phyloP scores from a whole-genome alignment of 53 echinoderm and acorn worm genomes.

The Actinopyga echinites region DNA sequence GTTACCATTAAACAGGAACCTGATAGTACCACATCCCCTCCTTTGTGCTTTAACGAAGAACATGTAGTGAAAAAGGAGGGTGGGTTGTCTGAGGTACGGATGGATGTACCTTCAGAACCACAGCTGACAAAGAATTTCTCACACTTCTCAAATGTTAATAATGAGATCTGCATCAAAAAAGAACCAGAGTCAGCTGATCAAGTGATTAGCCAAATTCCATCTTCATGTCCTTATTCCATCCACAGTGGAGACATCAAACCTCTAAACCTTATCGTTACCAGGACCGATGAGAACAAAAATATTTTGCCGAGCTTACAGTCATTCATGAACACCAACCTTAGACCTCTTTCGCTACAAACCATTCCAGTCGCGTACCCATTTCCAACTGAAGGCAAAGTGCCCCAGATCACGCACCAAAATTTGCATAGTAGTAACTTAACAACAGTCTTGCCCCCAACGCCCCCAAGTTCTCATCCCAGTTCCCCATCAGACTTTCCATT shows the following conservation, averaged over 20 bases:
- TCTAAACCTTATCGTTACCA: slow-evolving; percentile 1
- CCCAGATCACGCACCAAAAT: background rate
- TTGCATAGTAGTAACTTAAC: background rate
- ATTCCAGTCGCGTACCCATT: slow-evolving; percentile 12
- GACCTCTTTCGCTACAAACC: slow-evolving; percentile 19
- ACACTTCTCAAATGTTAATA: background rate
- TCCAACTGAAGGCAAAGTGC: background rate
- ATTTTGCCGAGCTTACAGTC: slow-evolving; percentile 12
- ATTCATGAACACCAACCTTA: slow-evolving; percentile 1
- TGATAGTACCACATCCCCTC: slow-evolving; percentile 29
- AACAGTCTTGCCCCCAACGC: slow-evolving; percentile 73
- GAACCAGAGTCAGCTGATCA: background rate
- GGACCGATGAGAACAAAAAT: background rate
- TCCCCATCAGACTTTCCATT: slow-evolving; percentile 77
- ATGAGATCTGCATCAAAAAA: background rate
- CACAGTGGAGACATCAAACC: slow-evolving; percentile 1
- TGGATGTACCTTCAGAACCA: too few species aligned
- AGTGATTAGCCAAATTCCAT: background rate
- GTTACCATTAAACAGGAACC: slow-evolving; percentile 39
- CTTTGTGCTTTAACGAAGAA: background rate
- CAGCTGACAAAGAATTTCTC: background rate
- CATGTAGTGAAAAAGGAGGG: too few species aligned
- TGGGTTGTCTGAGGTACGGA: too few species aligned
- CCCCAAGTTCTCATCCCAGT: slow-evolving; percentile 92
- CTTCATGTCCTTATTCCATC: background rate